phyloP scores from a whole-genome alignment of 2,113 vertebrate species.

The Garra rufa region DNA sequence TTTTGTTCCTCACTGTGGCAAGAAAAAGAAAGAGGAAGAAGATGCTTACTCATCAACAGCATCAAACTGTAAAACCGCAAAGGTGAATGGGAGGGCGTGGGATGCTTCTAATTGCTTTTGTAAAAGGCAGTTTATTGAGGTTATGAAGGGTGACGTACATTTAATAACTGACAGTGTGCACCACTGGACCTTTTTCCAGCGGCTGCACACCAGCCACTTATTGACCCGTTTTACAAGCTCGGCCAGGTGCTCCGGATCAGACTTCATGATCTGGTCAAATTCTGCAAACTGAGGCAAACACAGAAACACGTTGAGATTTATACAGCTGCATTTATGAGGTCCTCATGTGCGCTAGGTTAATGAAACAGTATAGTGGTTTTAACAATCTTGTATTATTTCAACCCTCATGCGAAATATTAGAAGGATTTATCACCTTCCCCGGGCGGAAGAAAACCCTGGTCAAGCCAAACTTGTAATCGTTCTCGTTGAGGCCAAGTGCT shows the following conservation, averaged over 20 bases:
- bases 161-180: conserved; percentile 95
- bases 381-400: conserved; percentile 6
- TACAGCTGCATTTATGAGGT: background rate
- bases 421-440: conserved; percentile 85
- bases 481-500: conserved; percentile 94
- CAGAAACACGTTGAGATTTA: background rate
- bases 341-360: background rate
- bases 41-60: conserved; percentile 44
- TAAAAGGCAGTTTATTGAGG: background rate
- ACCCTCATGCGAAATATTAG: background rate
- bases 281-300: conserved; percentile 88
- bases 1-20: conserved; percentile 92
- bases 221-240: conserved; percentile 93
- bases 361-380: background rate
- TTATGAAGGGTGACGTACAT: conserved; percentile 73
- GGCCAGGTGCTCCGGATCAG: conserved; percentile 94
- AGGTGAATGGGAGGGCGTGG: background rate
- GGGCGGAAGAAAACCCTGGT: conserved; percentile 98
- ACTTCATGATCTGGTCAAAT: conserved; percentile 99
- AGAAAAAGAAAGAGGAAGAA: background rate
- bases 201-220: conserved; percentile 93
- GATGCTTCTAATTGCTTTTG: background rate
- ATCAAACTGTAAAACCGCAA: background rate
- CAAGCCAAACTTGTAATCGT: conserved; percentile 97
- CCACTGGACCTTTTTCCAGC: conserved; percentile 98